Percentiles rank a stretch among this genome's conserved stretches.
Conservation (phyloP, 2,113 vertebrate species). For the Pomatostomus ruficeps region DNA sequence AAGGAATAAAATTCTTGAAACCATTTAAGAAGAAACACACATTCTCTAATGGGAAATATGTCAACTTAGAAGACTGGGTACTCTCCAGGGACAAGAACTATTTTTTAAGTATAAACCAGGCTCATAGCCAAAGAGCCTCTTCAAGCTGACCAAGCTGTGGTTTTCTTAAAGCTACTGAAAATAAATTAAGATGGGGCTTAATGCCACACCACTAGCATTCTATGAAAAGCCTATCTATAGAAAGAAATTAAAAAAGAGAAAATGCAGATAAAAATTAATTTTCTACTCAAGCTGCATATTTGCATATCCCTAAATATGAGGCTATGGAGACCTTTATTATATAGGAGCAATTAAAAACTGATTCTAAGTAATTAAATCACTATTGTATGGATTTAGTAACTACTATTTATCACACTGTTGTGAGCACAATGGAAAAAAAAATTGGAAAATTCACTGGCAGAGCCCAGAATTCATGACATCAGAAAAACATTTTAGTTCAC, state of each 20-base stretch:
- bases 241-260: background rate
- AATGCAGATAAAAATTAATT: background rate
- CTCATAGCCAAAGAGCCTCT: background rate
- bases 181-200: background rate
- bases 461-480: background rate
- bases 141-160: background rate
- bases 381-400: background rate
- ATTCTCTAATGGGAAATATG: background rate
- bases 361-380: background rate
- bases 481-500: background rate
- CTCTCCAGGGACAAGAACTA: background rate
- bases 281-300: background rate
- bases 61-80: background rate
- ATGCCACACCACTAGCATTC: background rate
- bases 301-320: background rate
- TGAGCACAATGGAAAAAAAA: background rate
- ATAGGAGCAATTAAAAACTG: background rate
- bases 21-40: background rate
- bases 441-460: background rate
- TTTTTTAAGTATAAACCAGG: background rate
- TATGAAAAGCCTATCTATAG: background rate
- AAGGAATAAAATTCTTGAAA: slow-evolving; percentile 27
- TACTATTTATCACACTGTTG: background rate
- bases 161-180: background rate
- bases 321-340: background rate